A percentile compares a stretch with the other conserved stretches of the same genome.
Conservation (phyloP, 1,140 invertebrate genomes). For the Leptestheria dahalacensis region DNA sequence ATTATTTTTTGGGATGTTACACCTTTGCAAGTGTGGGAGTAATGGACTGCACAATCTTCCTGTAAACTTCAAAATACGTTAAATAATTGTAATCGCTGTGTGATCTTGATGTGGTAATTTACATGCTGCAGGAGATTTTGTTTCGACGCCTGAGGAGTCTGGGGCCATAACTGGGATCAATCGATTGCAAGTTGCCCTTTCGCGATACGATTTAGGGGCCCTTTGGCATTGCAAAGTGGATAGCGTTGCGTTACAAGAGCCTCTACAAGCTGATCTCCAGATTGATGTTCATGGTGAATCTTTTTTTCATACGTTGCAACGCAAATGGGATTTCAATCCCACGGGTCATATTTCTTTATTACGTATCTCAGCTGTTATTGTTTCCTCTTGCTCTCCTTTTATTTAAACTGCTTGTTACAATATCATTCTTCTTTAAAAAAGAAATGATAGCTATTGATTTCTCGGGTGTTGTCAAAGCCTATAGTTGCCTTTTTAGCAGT, state of each 20-base stretch:
- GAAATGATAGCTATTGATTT: no score
- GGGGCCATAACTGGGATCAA: conserved; percentile 46
- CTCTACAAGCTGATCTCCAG: conserved; percentile 33
- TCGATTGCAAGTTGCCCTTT: conserved; percentile 46
- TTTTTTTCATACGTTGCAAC: background rate
- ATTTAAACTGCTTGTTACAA: background rate
- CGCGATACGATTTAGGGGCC: conserved; percentile 55
- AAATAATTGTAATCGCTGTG: no score
- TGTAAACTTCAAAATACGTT: no score
- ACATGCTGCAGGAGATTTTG: conserved; percentile 26
- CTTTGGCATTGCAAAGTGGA: conserved; percentile 50
- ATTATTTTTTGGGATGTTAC: no score
- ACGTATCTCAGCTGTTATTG: background rate
- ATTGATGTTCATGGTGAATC: conserved; percentile 66
- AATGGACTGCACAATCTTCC: no score
- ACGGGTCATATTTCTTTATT: no score
- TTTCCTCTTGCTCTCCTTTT: background rate
- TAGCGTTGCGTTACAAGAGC: conserved; percentile 20
- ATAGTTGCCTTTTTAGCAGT: no score
- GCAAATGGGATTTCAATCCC: no score
- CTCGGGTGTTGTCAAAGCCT: no score
- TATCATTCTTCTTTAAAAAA: no score
- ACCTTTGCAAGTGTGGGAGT: no score
- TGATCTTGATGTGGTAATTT: no score
- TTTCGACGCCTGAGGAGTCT: conserved; percentile 27